A percentile compares a stretch with the other conserved stretches of the same genome.
Conservation (phyloP, 2,888 invertebrate species). For the Neoaliturus tenellus region DNA sequence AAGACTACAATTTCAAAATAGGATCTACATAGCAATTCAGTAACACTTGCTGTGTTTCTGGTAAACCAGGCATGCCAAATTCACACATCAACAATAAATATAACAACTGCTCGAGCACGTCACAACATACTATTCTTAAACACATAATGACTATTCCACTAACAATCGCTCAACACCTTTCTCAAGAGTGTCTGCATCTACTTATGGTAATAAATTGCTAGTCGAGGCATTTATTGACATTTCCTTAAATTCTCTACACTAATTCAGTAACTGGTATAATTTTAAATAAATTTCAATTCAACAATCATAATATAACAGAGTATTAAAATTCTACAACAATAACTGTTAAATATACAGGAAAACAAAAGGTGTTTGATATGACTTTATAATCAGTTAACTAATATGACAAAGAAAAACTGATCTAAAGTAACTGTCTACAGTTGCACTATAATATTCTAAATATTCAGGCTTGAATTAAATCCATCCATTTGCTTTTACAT, state of each 20-base stretch:
- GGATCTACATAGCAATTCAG: not conserved
- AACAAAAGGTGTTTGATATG: constrained; percentile 52
- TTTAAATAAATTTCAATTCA: not conserved
- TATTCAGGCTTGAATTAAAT: too few relatives aligned
- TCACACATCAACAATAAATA: constrained; percentile 5
- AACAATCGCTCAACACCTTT: constrained; percentile 9
- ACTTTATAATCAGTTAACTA: too few relatives aligned
- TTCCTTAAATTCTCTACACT: not conserved
- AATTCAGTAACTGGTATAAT: not conserved
- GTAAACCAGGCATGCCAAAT: not conserved
- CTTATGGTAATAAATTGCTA: not conserved
- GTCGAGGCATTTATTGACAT: not conserved
- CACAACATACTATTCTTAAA: not conserved
- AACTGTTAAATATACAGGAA: not conserved
- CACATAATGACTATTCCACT: not conserved
- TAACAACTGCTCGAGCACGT: not conserved
- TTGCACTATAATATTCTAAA: too few relatives aligned
- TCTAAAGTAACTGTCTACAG: too few relatives aligned
- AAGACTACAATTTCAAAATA: not conserved
- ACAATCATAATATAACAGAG: not conserved
- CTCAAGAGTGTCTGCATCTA: not conserved
- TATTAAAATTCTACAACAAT: not conserved
- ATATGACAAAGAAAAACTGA: too few relatives aligned
- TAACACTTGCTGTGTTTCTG: not conserved
- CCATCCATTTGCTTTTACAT: too few relatives aligned